Evolutionary conservation across 2,113 vertebrate genomes (phyloP).

Genomic region (Callionymus lyra): DNA sequence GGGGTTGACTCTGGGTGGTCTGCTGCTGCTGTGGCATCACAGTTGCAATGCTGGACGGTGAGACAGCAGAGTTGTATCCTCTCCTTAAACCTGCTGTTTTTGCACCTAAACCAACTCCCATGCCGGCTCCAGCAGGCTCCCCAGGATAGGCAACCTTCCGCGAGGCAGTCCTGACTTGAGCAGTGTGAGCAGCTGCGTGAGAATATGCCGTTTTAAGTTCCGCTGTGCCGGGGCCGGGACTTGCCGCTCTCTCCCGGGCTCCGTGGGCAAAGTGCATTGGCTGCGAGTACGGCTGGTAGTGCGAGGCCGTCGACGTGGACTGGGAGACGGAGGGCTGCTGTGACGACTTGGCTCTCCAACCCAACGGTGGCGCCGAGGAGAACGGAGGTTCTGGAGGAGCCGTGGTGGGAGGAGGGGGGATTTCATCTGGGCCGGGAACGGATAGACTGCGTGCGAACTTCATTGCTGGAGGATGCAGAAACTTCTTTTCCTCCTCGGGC

Average conservation of each 20-base stretch:
- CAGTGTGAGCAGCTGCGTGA: conserved; percentile 55
- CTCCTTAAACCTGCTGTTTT: conserved; percentile 62
- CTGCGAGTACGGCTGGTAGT: conserved; percentile 71
- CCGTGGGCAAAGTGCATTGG: conserved; percentile 52
- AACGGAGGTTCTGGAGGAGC: conserved; percentile 84
- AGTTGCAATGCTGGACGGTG: conserved; percentile 61
- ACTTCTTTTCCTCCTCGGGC: conserved; percentile 79
- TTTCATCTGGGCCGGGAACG: conserved; percentile 84
- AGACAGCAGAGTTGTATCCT: conserved; percentile 63
- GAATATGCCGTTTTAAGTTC: conserved; percentile 52
- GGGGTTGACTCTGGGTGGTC: conserved; percentile 57
- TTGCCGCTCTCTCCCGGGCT: conserved; percentile 55
- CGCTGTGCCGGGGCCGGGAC: conserved; percentile 22
- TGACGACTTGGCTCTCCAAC: conserved; percentile 62
- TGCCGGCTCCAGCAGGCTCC: conserved; percentile 47
- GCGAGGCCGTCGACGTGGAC: conserved; percentile 60
- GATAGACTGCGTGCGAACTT: conserved; percentile 87
- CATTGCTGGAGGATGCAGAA: conserved; percentile 77
- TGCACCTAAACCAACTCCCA: conserved; percentile 34
- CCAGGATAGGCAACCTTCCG: conserved; percentile 63
- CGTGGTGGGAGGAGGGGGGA: conserved; percentile 87
- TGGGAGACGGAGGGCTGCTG: conserved; percentile 71
- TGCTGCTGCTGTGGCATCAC: conserved; percentile 67
- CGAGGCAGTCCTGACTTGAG: conserved; percentile 64
- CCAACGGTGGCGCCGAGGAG: conserved; percentile 72